Percentiles rank a stretch among this genome's conserved stretches.
Evolutionary conservation across 2,113 vertebrate genomes (phyloP).

Genomic region (Murina feae): DNA sequence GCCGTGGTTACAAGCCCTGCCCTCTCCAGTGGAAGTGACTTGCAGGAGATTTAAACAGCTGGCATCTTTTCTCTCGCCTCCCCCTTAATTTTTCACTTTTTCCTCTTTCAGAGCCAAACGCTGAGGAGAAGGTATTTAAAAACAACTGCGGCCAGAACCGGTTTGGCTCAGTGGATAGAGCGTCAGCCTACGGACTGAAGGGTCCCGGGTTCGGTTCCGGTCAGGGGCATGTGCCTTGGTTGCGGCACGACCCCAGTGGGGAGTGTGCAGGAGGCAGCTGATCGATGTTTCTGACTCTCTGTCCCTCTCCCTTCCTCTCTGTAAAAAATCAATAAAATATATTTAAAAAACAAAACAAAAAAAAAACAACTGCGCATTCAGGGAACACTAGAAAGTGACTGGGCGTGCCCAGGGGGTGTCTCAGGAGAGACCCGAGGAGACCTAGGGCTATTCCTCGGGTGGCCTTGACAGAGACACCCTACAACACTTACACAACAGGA

Average conservation of each 20-base stretch:
- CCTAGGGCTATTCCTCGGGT: background rate
- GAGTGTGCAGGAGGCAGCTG: no score
- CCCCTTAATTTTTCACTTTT: background rate
- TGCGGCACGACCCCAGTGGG: no score
- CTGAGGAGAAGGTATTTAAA: background rate
- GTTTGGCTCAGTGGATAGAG: no score
- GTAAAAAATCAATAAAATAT: no score
- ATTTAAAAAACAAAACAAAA: no score
- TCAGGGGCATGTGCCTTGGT: no score
- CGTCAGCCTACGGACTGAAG: no score
- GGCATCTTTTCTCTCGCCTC: no score
- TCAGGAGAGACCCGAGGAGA: background rate
- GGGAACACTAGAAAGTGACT: background rate
- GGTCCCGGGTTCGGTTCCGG: no score
- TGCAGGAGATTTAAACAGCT: background rate
- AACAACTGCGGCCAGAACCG: background rate
- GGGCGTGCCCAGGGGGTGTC: background rate
- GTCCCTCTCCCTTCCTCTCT: no score
- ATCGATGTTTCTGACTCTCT: no score
- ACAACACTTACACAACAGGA: no score
- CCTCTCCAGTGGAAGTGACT: background rate
- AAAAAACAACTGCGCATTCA: background rate
- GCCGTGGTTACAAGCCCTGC: rapidly evolving
- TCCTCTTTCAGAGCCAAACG: background rate
- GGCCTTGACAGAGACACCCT: background rate